These are phyloP conservation scores for Zoanthus solanderi DNA, from an alignment of 92 coral and sea anemone species.

Conservation along the genomic window DNA sequence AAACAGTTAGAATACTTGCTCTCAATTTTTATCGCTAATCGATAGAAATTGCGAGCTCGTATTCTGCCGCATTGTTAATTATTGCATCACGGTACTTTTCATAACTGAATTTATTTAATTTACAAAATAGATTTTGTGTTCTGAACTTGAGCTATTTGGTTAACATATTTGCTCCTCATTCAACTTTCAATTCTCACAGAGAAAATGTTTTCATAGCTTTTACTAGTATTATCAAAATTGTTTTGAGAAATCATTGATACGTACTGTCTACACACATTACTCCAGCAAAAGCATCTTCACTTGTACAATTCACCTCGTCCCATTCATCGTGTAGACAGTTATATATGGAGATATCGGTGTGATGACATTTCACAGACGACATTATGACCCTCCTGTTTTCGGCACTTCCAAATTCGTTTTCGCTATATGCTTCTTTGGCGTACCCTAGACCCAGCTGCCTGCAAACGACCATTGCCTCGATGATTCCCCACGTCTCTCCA, in stretches of 20 bases:
- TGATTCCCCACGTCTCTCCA: constrained; percentile 58
- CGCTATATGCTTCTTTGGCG: constrained; percentile 47
- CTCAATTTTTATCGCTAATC: no score
- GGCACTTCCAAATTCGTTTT: constrained; percentile 30
- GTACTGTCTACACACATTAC: constrained; percentile 65
- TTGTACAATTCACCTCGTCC: constrained; percentile 47
- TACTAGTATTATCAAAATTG: no score
- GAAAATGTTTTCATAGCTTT: no score
- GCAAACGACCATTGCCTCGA: constrained; percentile 62
- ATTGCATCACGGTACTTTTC: no score
- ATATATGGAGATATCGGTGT: constrained; percentile 55
- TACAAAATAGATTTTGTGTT: no score
- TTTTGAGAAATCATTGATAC: background rate
- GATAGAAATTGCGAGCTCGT: no score
- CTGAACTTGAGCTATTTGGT: no score
- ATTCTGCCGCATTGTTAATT: no score
- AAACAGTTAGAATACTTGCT: no score
- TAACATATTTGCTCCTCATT: no score
- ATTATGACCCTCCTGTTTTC: constrained; percentile 29
- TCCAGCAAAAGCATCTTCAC: constrained; percentile 43
- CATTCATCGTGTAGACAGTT: constrained; percentile 65
- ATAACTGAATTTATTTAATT: no score
- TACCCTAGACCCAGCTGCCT: constrained; percentile 59
- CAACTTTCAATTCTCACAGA: no score
- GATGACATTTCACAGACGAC: constrained; percentile 48